Base-by-base conservation (phyloP, 2,888 invertebrate genomes). In the Mechanitis messenoides region DNA sequence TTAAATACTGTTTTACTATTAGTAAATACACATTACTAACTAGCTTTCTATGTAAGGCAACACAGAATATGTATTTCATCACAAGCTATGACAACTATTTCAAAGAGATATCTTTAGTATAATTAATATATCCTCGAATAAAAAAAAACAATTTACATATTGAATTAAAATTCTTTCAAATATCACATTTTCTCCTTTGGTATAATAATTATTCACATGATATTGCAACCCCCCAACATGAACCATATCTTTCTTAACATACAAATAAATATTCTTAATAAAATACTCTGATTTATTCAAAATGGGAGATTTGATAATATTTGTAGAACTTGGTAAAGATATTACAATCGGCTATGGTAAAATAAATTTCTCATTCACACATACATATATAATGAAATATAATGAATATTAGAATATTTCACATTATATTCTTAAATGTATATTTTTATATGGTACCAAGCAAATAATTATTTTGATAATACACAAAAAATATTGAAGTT, bases 351-450 rank as follows among this genome's bases (percentile, higher is more conserved):
- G 35, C 6, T 35, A 35, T 35, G 71, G 67, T 74, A 74, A 69
- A 71, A 70, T 72, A 42, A 42, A 9, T 72, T 74, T 72, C 69
- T 72, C 50, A 50, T 50, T 7, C 50, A 50, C 31, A 50, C 50
- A 50, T 50, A 50, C 28, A 50, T 31, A 31, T 42, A 42, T 42
- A 42, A 42, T 42, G 42, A 42, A 42, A 42, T 42, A 42, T 35
- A 5, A 35, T 42, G 9, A 3, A 7, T 42, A 42, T 42, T 42
- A 42, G 9, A 42, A 42, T 42, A 42, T 11, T 42, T 42, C 6
- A 9, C 9, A 42, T 42, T 42, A 42, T 11, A 42, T 42, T 1
- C 42, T 42, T 42, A 42, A 42, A 42, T 9, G 9, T 42, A 42
- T 35, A 9, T 42, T 42, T 9, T 42, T 42, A 42, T 42, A 42